Evolutionary conservation across 2,113 vertebrate genomes (phyloP).

Genomic region (Salminus brasiliensis): DNA sequence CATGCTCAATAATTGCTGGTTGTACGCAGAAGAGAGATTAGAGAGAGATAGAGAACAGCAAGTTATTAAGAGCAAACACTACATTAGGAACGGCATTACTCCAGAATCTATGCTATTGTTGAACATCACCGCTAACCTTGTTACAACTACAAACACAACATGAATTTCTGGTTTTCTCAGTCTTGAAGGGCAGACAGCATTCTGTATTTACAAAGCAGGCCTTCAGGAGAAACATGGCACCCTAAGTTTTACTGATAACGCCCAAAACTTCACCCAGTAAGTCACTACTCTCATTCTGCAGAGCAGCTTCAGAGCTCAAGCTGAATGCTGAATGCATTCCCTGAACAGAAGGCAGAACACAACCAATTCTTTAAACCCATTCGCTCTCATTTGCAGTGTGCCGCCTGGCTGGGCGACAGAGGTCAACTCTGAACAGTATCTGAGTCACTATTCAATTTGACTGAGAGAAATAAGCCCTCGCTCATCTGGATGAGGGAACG

Average conservation of each 20-base stretch:
- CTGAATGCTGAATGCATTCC: not conserved
- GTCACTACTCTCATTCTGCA: conserved; percentile 8
- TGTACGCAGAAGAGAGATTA: not conserved
- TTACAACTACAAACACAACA: not conserved
- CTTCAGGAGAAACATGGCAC: not conserved
- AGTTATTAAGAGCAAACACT: not conserved
- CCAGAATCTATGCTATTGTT: not conserved
- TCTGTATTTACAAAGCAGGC: not conserved
- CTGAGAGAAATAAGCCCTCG: not conserved
- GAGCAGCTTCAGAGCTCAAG: conserved; percentile 3
- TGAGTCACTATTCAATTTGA: conserved; percentile 23
- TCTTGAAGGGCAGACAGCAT: not conserved
- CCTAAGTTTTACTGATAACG: not conserved
- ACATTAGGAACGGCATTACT: not conserved
- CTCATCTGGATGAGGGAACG: not conserved
- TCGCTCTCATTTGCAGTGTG: conserved; percentile 15
- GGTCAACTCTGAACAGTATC: conserved; percentile 31
- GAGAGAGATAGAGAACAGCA: not conserved
- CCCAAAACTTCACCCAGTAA: not conserved
- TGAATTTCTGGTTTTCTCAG: not conserved
- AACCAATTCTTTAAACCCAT: conserved; percentile 11
- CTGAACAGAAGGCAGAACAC: not conserved
- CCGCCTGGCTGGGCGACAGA: not conserved
- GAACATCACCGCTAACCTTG: not conserved
- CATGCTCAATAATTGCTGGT: conserved; percentile 95